phyloP scores from a whole-genome alignment of 2,113 vertebrate species.

The Megalops atlanticus region DNA sequence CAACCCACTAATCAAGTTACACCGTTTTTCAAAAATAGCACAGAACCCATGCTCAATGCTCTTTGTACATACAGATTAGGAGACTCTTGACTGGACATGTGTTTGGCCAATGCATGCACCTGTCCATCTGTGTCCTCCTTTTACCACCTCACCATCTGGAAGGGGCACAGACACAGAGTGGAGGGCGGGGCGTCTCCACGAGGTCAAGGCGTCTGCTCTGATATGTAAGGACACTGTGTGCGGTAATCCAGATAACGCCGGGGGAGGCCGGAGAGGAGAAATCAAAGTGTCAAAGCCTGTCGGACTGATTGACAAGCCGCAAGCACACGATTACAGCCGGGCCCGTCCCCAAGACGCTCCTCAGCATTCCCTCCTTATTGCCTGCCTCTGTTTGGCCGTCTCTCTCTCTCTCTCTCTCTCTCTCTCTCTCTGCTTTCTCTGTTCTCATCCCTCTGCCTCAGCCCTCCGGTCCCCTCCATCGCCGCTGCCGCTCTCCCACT shows the following conservation, averaged over 20 bases:
- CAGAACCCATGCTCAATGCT: neutral
- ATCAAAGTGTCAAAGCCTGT: neutral
- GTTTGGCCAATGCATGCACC: neutral
- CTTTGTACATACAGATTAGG: neutral
- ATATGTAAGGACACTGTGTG: neutral
- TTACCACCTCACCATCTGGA: conserved; percentile 7
- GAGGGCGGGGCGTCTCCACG: neutral
- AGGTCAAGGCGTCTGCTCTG: too few relatives aligned
- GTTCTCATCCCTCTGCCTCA: neutral
- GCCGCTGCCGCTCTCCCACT: neutral
- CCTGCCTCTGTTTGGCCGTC: neutral
- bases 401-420: conserved; percentile 3
- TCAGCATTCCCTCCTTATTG: neutral
- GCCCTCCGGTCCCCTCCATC: neutral
- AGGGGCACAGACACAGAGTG: neutral
- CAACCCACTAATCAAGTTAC: too few relatives aligned
- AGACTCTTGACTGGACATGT: neutral
- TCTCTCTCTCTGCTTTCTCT: neutral
- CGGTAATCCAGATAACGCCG: neutral
- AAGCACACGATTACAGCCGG: neutral
- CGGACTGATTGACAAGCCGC: neutral
- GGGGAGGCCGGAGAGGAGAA: neutral
- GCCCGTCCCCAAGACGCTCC: neutral
- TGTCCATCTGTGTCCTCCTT: neutral
- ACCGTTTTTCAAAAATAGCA: neutral